Conservation (phyloP, 2,113 vertebrate genomes). For the Malaclemys terrapin region DNA sequence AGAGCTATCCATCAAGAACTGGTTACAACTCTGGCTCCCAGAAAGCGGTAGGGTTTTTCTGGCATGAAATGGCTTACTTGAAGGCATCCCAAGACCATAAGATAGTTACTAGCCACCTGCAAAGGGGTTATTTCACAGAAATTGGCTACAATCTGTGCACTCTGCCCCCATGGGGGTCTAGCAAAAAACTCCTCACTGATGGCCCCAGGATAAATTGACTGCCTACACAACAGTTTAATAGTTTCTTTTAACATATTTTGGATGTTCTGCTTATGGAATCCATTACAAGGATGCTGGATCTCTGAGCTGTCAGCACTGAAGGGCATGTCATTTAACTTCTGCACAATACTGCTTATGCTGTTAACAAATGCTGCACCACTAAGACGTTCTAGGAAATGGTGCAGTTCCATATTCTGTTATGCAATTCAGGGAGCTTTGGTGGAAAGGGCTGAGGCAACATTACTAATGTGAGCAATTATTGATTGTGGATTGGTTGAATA, state of each 20-base stretch:
- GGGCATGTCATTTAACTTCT: slow-evolving; percentile 29
- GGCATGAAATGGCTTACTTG: slow-evolving; percentile 8
- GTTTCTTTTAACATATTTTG: not conserved
- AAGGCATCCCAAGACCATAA: slow-evolving; percentile 1
- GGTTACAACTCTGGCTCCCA: not conserved
- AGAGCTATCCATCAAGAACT: not conserved
- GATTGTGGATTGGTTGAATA: not conserved
- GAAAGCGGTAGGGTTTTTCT: not conserved
- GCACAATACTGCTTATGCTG: slow-evolving; percentile 20
- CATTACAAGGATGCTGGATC: not conserved
- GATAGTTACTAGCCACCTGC: not conserved
- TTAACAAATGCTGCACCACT: slow-evolving; percentile 22
- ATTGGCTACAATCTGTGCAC: not conserved
- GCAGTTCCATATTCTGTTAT: slow-evolving; percentile 1
- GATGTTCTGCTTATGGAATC: not conserved
- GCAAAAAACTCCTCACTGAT: not conserved
- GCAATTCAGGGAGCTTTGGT: not conserved
- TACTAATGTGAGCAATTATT: slow-evolving; percentile 26
- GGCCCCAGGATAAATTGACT: not conserved
- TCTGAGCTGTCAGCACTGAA: not conserved
- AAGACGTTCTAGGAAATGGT: slow-evolving; percentile 19
- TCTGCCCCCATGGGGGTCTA: not conserved
- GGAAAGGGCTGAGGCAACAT: not conserved
- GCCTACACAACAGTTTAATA: not conserved
- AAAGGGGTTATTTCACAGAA: not conserved